Evolutionary conservation across 2,888 invertebrate genomes (phyloP), one percentile per base, ranked within the genome.

Genomic region (Metopia argyrocephala): DNA sequence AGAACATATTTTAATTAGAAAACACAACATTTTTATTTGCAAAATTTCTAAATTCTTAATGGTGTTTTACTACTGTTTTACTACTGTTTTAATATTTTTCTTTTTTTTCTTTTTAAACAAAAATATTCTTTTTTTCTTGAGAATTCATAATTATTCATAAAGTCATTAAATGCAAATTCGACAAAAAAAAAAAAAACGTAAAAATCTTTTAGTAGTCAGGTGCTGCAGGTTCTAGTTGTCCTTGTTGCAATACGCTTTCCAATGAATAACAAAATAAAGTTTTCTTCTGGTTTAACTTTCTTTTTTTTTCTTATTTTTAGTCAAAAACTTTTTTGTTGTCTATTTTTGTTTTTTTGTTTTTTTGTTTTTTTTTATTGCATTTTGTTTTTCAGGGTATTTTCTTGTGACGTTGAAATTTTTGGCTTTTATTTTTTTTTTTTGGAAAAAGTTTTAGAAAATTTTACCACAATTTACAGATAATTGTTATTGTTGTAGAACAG

Each of bases 381-480:
- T 12, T 15, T 12, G 38, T 1, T 15, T 25, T 15, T 12, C 4
- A 0, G 5, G 25, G 7, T 48, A 56, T 27, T 18, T 25, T 56
- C 18, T 56, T 65, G 25, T 66, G 57, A 25, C 45, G 65, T 57
- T 50, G 23, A 61, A 65, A 46, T 46, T 65, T n/a, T n/a, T n/a
- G n/a, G n/a, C n/a, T n/a, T n/a, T n/a, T n/a, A n/a, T n/a, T n/a
- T n/a, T 46, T n/a, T 38, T 31, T 31, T 38, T 59, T n/a, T 20
- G 12, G 1, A 20, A 2, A 71, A 66, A 69, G 31, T 28, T 68
- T 73, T 66, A 12, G 7, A 31, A 70, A 61, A 31, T 66, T 54
- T 61, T 31, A 15, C 38, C 71, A 68, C 66, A 46, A 71, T 48
- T 76, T 61, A 61, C 56, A 71, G 62, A 31, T 25, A 62, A 62